Conservation (phyloP, 2,888 invertebrate species). For the Automeris io region DNA sequence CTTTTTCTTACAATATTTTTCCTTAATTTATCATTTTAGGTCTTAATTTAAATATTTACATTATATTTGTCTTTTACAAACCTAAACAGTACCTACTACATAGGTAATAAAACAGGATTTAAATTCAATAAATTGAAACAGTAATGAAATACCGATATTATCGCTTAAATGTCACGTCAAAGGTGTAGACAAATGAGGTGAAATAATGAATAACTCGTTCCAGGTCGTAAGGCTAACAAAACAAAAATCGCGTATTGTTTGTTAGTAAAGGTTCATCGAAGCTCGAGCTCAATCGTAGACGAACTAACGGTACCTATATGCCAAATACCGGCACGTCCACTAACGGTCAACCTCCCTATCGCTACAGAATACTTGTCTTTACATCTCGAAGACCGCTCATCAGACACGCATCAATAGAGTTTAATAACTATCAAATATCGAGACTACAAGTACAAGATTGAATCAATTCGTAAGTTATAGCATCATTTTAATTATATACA, state of each 20-base stretch:
- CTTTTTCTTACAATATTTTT: background rate
- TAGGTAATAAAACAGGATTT: background rate
- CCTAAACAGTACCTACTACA: background rate
- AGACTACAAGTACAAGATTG: conserved; percentile 7
- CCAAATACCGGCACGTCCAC: conserved; percentile 52
- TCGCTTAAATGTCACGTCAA: background rate
- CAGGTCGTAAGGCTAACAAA: conserved; percentile 30
- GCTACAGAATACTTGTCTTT: conserved; percentile 44
- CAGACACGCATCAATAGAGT: conserved; percentile 38
- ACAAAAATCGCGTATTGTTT: conserved; percentile 26
- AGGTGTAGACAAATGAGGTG: background rate
- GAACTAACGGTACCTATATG: conserved; percentile 42
- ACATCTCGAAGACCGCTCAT: conserved; percentile 32
- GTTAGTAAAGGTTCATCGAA: conserved; percentile 28
- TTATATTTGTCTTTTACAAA: background rate
- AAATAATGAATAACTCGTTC: conserved; percentile 25
- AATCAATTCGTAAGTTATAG: conserved; percentile 1
- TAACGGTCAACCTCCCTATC: conserved; percentile 54
- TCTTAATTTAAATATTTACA: background rate
- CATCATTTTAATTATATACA: conserved; percentile 7
- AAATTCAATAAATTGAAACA: background rate
- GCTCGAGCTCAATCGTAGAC: conserved; percentile 19
- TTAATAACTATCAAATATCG: conserved; percentile 29
- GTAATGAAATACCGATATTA: background rate
- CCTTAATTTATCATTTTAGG: background rate